These are phyloP conservation scores for Labroides dimidiatus DNA, from an alignment of 2,797 vertebrate species.

Conservation along the genomic window DNA sequence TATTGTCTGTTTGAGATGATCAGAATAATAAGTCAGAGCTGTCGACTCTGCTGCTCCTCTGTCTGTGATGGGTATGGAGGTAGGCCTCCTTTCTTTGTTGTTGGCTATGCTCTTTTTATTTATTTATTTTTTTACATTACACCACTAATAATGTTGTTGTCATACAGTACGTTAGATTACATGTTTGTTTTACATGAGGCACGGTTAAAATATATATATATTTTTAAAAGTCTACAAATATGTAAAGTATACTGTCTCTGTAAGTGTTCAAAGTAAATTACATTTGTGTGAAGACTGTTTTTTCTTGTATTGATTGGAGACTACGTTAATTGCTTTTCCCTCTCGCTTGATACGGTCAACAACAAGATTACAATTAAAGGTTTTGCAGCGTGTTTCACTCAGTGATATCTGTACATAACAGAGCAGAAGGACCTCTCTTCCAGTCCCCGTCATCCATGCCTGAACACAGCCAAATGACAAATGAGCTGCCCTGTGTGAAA, in stretches of 20 bases:
- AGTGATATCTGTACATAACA: slow-evolving; percentile 65
- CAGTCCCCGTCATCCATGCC: slow-evolving; percentile 76
- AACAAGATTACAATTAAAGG: slow-evolving; percentile 72
- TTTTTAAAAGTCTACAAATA: slow-evolving; percentile 16
- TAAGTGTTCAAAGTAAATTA: slow-evolving; percentile 41
- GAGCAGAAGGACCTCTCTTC: slow-evolving; percentile 61
- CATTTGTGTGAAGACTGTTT: slow-evolving; percentile 52
- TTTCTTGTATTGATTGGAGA: slow-evolving; percentile 61
- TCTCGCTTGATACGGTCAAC: slow-evolving; percentile 65
- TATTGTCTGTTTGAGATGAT: slow-evolving; percentile 84
- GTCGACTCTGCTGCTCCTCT: slow-evolving; percentile 66
- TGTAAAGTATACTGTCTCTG: slow-evolving; percentile 23
- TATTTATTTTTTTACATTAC: slow-evolving; percentile 41
- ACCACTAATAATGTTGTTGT: slow-evolving; percentile 20
- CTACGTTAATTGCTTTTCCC: slow-evolving; percentile 68
- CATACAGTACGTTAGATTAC: slow-evolving; percentile 1
- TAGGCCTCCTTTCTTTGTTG: slow-evolving; percentile 46
- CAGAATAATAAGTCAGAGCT: slow-evolving; percentile 83
- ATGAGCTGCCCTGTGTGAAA: slow-evolving; percentile 83
- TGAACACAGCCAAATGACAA: slow-evolving; percentile 85
- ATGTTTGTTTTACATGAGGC: slow-evolving; percentile 5
- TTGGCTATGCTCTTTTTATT: slow-evolving; percentile 29
- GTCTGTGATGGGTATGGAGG: slow-evolving; percentile 63
- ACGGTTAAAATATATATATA: slow-evolving; percentile 2
- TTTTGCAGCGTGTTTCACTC: slow-evolving; percentile 58